Evolutionary conservation across 2,113 vertebrate species (phyloP).

Genomic region (Neoarius graeffei): DNA sequence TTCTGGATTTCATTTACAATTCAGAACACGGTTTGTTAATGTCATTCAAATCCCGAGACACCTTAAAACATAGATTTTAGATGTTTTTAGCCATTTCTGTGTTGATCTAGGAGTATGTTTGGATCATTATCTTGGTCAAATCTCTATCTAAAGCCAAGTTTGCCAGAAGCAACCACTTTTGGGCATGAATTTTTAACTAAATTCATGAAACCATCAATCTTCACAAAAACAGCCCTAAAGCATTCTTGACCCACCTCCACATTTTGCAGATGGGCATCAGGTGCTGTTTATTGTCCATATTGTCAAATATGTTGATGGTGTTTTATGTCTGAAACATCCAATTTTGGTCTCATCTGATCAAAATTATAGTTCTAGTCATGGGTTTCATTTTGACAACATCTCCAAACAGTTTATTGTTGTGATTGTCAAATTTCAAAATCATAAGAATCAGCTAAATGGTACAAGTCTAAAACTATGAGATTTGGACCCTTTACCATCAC

Average conservation of each 20-base stretch:
- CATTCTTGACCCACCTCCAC: background rate
- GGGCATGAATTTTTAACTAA: background rate
- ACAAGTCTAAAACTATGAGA: too few relatives aligned
- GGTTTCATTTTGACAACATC: background rate
- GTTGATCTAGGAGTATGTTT: background rate
- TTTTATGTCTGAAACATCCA: background rate
- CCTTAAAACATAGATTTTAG: background rate
- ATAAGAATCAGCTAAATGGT: too few relatives aligned
- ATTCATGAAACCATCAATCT: background rate
- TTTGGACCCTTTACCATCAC: too few relatives aligned
- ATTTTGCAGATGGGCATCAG: background rate
- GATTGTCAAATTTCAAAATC: background rate
- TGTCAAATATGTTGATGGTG: background rate
- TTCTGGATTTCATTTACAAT: background rate
- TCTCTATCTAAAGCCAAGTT: background rate
- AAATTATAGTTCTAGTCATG: background rate
- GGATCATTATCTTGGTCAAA: background rate
- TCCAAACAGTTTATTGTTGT: background rate
- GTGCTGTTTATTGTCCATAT: background rate
- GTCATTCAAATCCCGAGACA: background rate
- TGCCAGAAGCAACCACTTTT: background rate
- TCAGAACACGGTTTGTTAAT: background rate
- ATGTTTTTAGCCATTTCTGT: background rate
- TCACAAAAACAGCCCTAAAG: background rate
- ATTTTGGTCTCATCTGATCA: background rate